phyloP scores from a whole-genome alignment of 1,140 invertebrate genomes.

The Spodoptera litura region DNA sequence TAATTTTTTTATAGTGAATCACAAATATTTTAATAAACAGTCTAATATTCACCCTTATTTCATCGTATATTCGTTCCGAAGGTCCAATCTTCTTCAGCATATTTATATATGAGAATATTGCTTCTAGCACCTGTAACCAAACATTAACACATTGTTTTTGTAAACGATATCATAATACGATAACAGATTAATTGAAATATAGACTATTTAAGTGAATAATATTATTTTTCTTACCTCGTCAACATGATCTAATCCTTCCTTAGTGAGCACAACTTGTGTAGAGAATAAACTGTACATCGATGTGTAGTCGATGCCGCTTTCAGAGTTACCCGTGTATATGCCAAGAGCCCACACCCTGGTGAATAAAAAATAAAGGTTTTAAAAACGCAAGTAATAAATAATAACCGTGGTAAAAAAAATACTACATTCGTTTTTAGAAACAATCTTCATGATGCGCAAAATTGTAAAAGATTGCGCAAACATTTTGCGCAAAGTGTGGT shows the following conservation, averaged over 20 bases:
- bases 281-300: slow-evolving; percentile 91
- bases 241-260: slow-evolving; percentile 91
- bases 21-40: slow-evolving; percentile 7
- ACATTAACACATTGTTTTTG: background rate
- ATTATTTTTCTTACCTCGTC: slow-evolving; percentile 83
- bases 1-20: too few species aligned
- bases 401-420: too few species aligned
- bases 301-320: slow-evolving; percentile 92
- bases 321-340: slow-evolving; percentile 91
- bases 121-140: slow-evolving; percentile 88
- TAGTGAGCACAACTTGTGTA: slow-evolving; percentile 91
- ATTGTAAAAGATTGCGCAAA: too few species aligned
- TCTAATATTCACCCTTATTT: slow-evolving; percentile 85
- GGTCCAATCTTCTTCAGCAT: slow-evolving; percentile 90
- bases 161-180: background rate
- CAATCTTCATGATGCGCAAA: too few species aligned
- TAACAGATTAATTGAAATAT: too few species aligned
- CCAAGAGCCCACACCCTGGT: slow-evolving; percentile 93
- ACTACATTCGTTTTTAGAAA: too few species aligned
- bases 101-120: slow-evolving; percentile 92
- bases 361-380: background rate
- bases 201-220: too few species aligned
- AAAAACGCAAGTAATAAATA: background rate
- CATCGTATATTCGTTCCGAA: slow-evolving; percentile 90
- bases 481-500: too few species aligned